These are phyloP conservation scores for Elachura formosa DNA, from an alignment of 2,113 vertebrate genomes.

Conservation along the genomic window DNA sequence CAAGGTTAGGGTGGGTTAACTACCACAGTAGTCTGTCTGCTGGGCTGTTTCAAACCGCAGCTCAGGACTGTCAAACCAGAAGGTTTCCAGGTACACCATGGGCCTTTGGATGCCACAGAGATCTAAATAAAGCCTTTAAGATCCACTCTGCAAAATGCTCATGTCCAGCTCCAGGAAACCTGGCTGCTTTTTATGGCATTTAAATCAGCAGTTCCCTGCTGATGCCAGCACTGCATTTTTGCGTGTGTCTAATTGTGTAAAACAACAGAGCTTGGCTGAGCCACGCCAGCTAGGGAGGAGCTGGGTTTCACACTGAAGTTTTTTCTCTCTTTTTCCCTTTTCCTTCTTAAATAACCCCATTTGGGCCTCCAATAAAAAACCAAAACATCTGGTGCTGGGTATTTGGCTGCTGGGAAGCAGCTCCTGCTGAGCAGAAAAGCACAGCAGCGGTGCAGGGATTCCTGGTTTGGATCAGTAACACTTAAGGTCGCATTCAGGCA, in stretches of 20 bases:
- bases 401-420: constrained; percentile 10
- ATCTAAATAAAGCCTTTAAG: neutral
- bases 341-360: constrained; percentile 16
- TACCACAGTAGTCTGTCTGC: neutral
- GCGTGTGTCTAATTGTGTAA: neutral
- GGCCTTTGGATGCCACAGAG: neutral
- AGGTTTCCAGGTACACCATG: neutral
- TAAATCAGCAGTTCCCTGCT: neutral
- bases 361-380: constrained; percentile 4
- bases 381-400: constrained; percentile 2
- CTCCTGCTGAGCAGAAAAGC: neutral
- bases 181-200: neutral
- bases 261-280: neutral
- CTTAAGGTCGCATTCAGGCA: neutral
- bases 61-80: neutral
- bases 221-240: neutral
- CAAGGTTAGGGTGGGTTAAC: neutral
- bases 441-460: neutral
- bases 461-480: neutral
- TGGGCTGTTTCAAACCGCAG: neutral
- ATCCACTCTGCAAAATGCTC: accelerated
- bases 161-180: neutral
- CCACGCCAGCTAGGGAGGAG: neutral
- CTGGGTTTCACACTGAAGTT: neutral
- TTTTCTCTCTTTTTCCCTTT: neutral